phyloP scores from a whole-genome alignment of 2,113 vertebrate genomes.

The Symphodus melops region DNA sequence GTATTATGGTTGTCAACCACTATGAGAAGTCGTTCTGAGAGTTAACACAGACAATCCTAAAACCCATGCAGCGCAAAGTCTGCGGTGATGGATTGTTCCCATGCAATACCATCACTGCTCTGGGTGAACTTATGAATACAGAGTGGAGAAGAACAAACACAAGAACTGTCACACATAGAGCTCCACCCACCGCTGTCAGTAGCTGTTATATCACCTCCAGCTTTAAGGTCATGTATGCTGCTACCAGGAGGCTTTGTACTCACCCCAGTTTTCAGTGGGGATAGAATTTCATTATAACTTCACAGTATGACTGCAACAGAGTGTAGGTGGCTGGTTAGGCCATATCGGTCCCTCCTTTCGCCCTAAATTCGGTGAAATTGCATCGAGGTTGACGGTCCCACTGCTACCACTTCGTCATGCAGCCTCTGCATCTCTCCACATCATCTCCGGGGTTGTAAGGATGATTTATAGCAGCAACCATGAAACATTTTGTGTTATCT shows the following conservation, averaged over 20 bases:
- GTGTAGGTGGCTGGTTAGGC: neutral
- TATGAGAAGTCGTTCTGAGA: neutral
- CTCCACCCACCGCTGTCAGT: conserved; percentile 18
- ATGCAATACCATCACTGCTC: neutral
- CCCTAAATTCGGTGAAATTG: conserved; percentile 24
- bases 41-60: neutral
- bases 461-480: conserved; percentile 62
- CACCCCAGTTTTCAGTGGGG: neutral
- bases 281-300: conserved; percentile 31
- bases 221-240: conserved; percentile 54
- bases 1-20: neutral
- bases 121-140: conserved; percentile 12
- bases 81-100: neutral
- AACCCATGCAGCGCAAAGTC: neutral
- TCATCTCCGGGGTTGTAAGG: conserved; percentile 5
- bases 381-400: neutral
- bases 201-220: conserved; percentile 32
- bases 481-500: conserved; percentile 49
- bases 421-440: neutral
- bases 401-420: neutral
- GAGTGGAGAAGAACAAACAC: conserved; percentile 26
- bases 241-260: neutral
- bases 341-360: conserved; percentile 6
- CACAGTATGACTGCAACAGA: neutral
- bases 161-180: conserved; percentile 1